Evolutionary conservation across 2,888 invertebrate species (phyloP).

Genomic region (Tenthredo livida): DNA sequence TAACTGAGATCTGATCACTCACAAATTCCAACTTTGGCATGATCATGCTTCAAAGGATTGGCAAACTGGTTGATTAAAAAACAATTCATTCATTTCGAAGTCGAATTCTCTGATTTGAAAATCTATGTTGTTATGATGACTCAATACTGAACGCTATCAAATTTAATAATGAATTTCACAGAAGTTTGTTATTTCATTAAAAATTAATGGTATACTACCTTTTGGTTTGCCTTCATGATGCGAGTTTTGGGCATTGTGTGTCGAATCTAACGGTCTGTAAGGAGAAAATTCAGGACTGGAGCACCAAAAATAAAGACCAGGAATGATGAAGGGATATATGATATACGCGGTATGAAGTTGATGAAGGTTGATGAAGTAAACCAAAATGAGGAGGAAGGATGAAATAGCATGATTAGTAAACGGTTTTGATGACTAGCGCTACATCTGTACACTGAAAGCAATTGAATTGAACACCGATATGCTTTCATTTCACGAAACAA

Average conservation of each 20-base stretch:
- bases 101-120: neutral
- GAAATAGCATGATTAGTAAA: constrained; percentile 52
- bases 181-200: neutral
- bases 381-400: constrained; percentile 51
- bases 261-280: constrained; percentile 78
- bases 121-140: neutral
- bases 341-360: constrained; percentile 57
- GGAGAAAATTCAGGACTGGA: constrained; percentile 79
- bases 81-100: too few relatives aligned
- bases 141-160: neutral
- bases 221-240: constrained; percentile 75
- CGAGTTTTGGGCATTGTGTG: constrained; percentile 75
- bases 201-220: constrained; percentile 52
- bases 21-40: too few relatives aligned
- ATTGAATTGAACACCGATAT: constrained; percentile 27
- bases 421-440: constrained; percentile 36
- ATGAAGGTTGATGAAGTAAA: constrained; percentile 60
- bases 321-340: constrained; percentile 56
- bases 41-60: too few relatives aligned
- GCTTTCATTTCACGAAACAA: neutral
- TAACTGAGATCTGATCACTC: too few relatives aligned
- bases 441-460: constrained; percentile 38
- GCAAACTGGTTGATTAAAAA: too few relatives aligned
- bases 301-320: constrained; percentile 61
- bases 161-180: neutral